These are phyloP conservation scores for Brachyhypopomus gauderio DNA, from an alignment of 2,113 vertebrate species.

Conservation along the genomic window DNA sequence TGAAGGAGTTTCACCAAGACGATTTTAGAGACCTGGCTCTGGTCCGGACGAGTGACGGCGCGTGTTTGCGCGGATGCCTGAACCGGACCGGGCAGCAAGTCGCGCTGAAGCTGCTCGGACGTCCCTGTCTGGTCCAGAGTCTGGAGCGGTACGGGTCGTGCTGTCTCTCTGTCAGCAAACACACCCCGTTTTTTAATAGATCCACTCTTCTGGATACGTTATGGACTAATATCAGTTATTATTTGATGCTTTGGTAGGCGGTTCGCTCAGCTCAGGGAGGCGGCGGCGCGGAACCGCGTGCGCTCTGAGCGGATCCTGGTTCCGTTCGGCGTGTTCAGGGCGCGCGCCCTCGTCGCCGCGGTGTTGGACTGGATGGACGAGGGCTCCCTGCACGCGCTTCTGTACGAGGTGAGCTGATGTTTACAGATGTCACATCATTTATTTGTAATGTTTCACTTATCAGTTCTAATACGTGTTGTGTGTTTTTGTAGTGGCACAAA, in stretches of 20 bases:
- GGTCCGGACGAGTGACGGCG: conserved; percentile 38
- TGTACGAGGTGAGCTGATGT: conserved; percentile 69
- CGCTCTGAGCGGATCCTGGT: conserved; percentile 61
- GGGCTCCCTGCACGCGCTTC: conserved; percentile 67
- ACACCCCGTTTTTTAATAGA: too few species aligned
- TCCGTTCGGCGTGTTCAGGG: conserved; percentile 66
- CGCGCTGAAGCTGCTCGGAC: conserved; percentile 47
- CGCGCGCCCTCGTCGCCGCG: conserved; percentile 60
- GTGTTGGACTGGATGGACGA: conserved; percentile 75
- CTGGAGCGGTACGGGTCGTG: conserved; percentile 42
- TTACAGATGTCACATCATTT: neutral
- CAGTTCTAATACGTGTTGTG: too few species aligned
- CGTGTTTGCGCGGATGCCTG: conserved; percentile 49
- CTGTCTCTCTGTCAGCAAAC: too few species aligned
- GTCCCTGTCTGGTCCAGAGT: too few species aligned
- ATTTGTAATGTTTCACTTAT: too few species aligned
- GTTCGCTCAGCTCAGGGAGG: conserved; percentile 51
- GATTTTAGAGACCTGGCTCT: conserved; percentile 50
- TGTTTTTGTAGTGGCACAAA: too few species aligned
- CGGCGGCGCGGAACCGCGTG: neutral
- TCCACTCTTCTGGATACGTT: too few species aligned
- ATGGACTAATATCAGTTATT: neutral
- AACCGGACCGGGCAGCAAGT: conserved; percentile 27
- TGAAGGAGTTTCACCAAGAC: conserved; percentile 35
- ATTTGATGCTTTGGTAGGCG: conserved; percentile 23